Conservation (phyloP, 1,140 invertebrate genomes). For the Aphaenogaster rudis region DNA sequence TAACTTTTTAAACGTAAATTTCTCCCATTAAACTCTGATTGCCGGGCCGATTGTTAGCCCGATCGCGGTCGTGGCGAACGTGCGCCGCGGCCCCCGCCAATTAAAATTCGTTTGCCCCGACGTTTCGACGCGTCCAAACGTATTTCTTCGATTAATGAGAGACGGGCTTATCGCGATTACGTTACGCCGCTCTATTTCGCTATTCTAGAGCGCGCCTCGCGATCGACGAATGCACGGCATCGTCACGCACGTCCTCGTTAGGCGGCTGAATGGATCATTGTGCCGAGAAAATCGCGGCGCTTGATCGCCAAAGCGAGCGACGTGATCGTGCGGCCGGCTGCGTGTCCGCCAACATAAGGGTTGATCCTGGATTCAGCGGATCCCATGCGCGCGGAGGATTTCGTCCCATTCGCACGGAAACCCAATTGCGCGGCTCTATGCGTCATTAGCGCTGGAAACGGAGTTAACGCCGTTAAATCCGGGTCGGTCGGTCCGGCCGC, state of each 20-base stretch:
- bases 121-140: not conserved
- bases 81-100: not conserved
- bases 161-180: not conserved
- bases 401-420: conserved; percentile 76
- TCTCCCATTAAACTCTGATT: conserved; percentile 23
- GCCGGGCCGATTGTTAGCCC: not conserved
- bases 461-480: conserved; percentile 82
- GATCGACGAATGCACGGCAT: not conserved
- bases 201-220: not conserved
- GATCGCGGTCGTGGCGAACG: not conserved
- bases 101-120: not conserved
- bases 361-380: conserved; percentile 59
- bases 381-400: conserved; percentile 61
- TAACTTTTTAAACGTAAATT: conserved; percentile 7
- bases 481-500: conserved; percentile 76
- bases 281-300: conserved; percentile 49
- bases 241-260: conserved; percentile 3
- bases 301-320: conserved; percentile 59
- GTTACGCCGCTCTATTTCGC: not conserved
- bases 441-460: conserved; percentile 85
- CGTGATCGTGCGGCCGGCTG: conserved; percentile 30
- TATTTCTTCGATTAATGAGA: not conserved
- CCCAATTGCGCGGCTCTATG: conserved; percentile 82
- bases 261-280: conserved; percentile 71
- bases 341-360: conserved; percentile 62